These are phyloP conservation scores for Drosophila subsilvestris DNA, from an alignment of 2,888 invertebrate species.

Conservation along the genomic window DNA sequence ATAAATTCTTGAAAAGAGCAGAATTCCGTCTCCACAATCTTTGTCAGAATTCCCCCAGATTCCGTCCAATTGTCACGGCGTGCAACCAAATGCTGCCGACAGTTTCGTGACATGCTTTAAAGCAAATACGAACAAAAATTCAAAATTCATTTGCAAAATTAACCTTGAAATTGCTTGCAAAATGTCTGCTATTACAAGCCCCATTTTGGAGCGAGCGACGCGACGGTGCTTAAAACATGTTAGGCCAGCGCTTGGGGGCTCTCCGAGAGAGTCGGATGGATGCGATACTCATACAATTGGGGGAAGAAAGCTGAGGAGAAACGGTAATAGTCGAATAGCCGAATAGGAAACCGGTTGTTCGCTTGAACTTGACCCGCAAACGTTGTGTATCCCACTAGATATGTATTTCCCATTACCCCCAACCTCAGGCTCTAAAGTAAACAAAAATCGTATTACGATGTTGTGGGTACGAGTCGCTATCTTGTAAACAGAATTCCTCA, in stretches of 20 bases:
- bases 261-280: neutral
- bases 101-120: neutral
- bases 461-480: neutral
- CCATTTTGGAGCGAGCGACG: neutral
- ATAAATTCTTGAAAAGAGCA: neutral
- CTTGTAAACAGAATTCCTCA: neutral
- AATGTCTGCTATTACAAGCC: constrained; percentile 1
- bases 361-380: neutral
- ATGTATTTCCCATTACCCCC: neutral
- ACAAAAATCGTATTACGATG: neutral
- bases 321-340: neutral
- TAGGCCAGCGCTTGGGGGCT: neutral
- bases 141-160: neutral
- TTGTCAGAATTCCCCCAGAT: neutral
- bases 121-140: neutral
- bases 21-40: neutral
- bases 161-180: constrained; percentile 1
- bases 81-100: neutral
- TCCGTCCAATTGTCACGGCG: neutral
- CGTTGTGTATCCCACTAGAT: neutral
- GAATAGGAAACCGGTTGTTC: neutral
- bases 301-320: neutral
- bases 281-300: neutral
- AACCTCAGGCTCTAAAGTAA: neutral
- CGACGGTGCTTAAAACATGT: neutral